phyloP scores from a whole-genome alignment of 2,888 invertebrate genomes.

The Thalpophila matura region DNA sequence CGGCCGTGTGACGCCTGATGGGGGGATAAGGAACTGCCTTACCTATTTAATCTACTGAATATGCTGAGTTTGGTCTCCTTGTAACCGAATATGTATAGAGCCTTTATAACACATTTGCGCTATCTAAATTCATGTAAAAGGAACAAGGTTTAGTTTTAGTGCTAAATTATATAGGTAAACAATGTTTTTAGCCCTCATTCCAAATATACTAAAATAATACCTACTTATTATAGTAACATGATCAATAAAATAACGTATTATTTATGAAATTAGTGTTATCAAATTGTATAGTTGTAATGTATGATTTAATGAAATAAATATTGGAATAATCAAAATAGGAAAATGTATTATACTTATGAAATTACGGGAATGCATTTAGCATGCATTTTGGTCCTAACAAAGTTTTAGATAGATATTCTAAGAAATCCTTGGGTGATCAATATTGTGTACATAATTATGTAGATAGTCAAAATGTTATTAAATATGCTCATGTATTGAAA shows the following conservation, averaged over 20 bases:
- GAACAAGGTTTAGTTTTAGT: not conserved
- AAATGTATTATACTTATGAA: constrained; percentile 10
- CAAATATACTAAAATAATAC: constrained; percentile 7
- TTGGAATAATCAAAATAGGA: not conserved
- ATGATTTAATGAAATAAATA: not conserved
- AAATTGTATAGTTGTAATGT: constrained; percentile 19
- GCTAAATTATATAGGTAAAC: not conserved
- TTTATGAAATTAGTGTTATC: constrained; percentile 43
- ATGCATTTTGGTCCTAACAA: constrained; percentile 24
- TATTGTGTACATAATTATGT: constrained; percentile 52
- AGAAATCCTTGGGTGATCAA: constrained; percentile 8
- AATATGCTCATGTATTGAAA: constrained; percentile 24
- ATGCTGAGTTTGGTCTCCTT: too few relatives aligned
- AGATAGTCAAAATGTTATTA: constrained; percentile 44
- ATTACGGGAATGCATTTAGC: constrained; percentile 36
- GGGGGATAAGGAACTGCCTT: too few relatives aligned
- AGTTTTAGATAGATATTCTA: constrained; percentile 43
- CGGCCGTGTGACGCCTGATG: too few relatives aligned
- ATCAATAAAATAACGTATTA: constrained; percentile 59
- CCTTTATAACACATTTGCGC: too few relatives aligned
- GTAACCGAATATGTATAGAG: too few relatives aligned
- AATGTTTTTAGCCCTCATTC: constrained; percentile 14
- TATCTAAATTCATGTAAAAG: too few relatives aligned
- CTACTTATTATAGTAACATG: constrained; percentile 35
- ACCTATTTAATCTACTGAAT: too few relatives aligned